Percentiles rank a stretch among this genome's conserved stretches.
Conservation (phyloP, 2,113 vertebrate species). For the Lepus timidus region DNA sequence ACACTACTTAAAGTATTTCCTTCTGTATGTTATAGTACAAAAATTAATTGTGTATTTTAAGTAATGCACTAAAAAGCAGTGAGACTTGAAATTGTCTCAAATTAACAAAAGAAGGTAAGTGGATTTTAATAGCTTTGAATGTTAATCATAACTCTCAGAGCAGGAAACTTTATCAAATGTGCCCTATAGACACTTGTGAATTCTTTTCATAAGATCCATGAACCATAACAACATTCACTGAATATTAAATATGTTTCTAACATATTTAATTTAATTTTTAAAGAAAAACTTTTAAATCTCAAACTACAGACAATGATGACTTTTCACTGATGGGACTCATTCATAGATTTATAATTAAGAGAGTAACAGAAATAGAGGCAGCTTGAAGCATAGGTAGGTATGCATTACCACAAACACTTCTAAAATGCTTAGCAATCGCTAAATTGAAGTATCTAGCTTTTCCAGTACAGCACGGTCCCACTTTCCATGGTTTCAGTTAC, state of each 20-base stretch:
- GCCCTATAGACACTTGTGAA: conserved; percentile 9
- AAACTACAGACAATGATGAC: not conserved
- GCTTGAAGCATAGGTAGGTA: not conserved
- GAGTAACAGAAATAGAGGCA: not conserved
- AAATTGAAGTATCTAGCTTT: not conserved
- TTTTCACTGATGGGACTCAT: not conserved
- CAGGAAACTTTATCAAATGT: conserved; percentile 20
- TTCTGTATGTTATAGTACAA: conserved; percentile 26
- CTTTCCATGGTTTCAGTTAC: too few species aligned
- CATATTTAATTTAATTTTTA: not conserved
- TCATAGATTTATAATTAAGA: not conserved
- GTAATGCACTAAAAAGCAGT: conserved; percentile 19
- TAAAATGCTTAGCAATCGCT: not conserved
- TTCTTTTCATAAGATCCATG: conserved; percentile 50
- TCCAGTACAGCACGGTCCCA: not conserved
- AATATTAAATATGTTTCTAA: conserved; percentile 15
- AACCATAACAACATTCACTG: conserved; percentile 14
- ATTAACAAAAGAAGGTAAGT: conserved; percentile 47
- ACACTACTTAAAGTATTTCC: conserved; percentile 26
- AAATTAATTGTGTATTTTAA: conserved; percentile 17
- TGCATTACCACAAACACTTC: not conserved
- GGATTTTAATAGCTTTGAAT: conserved; percentile 49
- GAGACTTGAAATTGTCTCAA: conserved; percentile 53
- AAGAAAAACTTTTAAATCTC: conserved; percentile 54
- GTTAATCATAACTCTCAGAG: conserved; percentile 6